These are phyloP conservation scores for Monarcha castaneiventris DNA, from an alignment of 2,113 vertebrate genomes.

Conservation along the genomic window DNA sequence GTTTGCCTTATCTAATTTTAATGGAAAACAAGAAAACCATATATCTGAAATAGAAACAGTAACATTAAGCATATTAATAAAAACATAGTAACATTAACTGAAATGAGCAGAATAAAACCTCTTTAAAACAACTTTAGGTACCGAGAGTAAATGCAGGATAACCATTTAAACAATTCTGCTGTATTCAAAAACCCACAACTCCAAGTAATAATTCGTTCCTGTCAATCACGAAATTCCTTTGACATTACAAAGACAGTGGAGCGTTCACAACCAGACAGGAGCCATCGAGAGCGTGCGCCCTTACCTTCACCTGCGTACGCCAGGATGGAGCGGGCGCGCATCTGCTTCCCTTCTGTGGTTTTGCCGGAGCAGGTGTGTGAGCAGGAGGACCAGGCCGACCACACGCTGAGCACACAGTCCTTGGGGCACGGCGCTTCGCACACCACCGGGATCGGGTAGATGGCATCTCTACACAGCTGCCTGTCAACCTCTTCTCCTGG, in stretches of 20 bases:
- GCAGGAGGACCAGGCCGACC: slow-evolving; percentile 93
- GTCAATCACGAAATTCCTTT: background rate
- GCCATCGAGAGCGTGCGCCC: background rate
- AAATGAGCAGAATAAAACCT: background rate
- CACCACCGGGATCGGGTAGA: slow-evolving; percentile 78
- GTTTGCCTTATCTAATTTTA: background rate
- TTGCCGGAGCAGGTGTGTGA: slow-evolving; percentile 98
- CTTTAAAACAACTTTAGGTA: background rate
- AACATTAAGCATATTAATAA: background rate
- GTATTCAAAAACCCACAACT: fast-evolving
- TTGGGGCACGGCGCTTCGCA: slow-evolving; percentile 89
- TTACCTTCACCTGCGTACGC: slow-evolving; percentile 94
- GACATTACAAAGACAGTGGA: background rate
- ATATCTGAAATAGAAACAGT: background rate
- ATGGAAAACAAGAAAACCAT: background rate
- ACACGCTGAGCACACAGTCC: slow-evolving; percentile 91
- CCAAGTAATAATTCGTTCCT: background rate
- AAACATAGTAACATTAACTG: background rate
- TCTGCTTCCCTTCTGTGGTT: slow-evolving; percentile 91
- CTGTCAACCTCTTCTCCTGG: slow-evolving; percentile 85
- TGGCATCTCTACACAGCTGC: slow-evolving; percentile 82
- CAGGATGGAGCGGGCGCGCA: slow-evolving; percentile 88
- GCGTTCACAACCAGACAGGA: background rate
- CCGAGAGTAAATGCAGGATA: background rate
- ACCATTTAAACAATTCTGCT: background rate